Conservation (phyloP, 2,797 vertebrate genomes). For the Chloroceryle inda region DNA sequence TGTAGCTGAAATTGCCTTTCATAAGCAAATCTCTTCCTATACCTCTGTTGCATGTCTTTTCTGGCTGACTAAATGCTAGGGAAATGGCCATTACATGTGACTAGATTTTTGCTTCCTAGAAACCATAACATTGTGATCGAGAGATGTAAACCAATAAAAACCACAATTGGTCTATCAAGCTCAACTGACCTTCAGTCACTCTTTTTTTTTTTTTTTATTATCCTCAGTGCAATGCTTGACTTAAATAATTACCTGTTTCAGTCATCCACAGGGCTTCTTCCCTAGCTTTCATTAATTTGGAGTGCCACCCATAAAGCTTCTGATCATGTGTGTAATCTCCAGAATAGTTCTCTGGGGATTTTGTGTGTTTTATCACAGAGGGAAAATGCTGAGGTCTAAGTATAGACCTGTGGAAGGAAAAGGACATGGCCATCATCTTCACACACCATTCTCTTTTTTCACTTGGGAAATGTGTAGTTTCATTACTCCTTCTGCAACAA, state of each 20-base stretch:
- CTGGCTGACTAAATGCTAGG: neutral
- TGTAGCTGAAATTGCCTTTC: neutral
- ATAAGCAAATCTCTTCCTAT: neutral
- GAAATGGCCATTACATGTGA: neutral
- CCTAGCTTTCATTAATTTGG: neutral
- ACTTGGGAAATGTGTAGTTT: neutral
- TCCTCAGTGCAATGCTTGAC: neutral
- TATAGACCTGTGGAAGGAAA: neutral
- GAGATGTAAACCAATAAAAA: neutral
- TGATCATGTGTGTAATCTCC: neutral
- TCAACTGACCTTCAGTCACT: neutral
- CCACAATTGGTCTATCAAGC: rapidly evolving
- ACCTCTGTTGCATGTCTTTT: neutral
- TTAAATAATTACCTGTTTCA: neutral
- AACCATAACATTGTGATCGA: neutral
- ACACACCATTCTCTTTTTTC: neutral
- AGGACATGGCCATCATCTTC: neutral
- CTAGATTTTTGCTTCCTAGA: neutral
- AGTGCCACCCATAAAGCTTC: neutral
- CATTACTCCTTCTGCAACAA: neutral
- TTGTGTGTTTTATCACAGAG: neutral
- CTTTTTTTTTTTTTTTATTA: neutral
- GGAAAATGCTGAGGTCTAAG: neutral
- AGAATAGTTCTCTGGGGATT: neutral
- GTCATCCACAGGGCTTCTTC: neutral